Evolutionary conservation across 2,888 invertebrate species (phyloP).

Genomic region (Spialia ferax): DNA sequence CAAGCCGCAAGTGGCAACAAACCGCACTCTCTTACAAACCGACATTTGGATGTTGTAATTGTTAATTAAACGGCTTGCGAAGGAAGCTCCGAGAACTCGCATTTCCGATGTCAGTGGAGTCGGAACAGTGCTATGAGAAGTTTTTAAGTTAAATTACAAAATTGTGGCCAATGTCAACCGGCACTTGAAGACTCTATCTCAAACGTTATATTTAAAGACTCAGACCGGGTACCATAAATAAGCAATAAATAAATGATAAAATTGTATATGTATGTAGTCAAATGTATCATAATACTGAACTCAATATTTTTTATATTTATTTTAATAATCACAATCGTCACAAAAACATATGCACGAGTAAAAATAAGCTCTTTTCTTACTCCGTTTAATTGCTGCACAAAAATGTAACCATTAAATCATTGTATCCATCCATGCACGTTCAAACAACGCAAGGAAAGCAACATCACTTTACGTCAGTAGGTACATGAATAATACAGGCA

Average conservation of each 20-base stretch:
- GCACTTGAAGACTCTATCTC: no score
- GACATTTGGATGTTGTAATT: slow-evolving; percentile 36
- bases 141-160: neutral
- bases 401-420: neutral
- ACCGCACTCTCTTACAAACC: slow-evolving; percentile 28
- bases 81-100: slow-evolving; percentile 30
- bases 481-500: slow-evolving; percentile 17
- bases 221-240: no score
- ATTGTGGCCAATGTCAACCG: neutral
- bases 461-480: slow-evolving; percentile 8
- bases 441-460: slow-evolving; percentile 5
- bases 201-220: no score
- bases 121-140: slow-evolving; percentile 8
- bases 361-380: no score
- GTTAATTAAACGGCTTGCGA: slow-evolving; percentile 34
- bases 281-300: no score
- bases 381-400: neutral
- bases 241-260: no score
- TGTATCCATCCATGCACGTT: neutral
- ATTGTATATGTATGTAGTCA: no score
- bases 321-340: no score
- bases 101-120: slow-evolving; percentile 32
- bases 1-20: slow-evolving; percentile 25
- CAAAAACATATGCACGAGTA: no score
- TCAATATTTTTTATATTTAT: no score